A percentile compares a stretch with the other conserved stretches of the same genome.
Evolutionary conservation across 2,888 invertebrate species (phyloP).

Genomic region (Unio pictorum): DNA sequence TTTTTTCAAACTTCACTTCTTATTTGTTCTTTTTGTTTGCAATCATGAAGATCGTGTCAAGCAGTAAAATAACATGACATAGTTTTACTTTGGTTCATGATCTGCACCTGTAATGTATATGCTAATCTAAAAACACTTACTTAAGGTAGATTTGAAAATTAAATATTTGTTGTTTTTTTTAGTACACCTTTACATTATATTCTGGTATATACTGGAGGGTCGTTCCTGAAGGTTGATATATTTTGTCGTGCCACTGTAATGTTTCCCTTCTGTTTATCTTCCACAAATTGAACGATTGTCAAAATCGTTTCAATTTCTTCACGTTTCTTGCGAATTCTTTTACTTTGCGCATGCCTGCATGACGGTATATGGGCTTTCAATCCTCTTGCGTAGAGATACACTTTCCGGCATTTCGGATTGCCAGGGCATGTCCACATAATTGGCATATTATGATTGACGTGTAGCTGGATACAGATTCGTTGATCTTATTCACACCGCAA

Average conservation of each 20-base stretch:
- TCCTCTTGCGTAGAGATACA: constrained; percentile 39
- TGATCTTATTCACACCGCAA: not conserved
- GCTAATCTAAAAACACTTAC: too few relatives aligned
- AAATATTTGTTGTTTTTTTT: too few relatives aligned
- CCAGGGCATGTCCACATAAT: constrained; percentile 85
- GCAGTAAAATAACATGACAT: too few relatives aligned
- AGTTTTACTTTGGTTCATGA: too few relatives aligned
- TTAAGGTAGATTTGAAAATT: too few relatives aligned
- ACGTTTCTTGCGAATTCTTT: constrained; percentile 24
- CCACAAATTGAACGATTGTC: constrained; percentile 38
- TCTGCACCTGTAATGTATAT: too few relatives aligned
- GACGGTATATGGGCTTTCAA: constrained; percentile 41
- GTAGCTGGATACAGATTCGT: not conserved
- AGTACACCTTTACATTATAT: constrained; percentile 3
- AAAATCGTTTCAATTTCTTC: constrained; percentile 41
- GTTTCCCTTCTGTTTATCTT: constrained; percentile 44
- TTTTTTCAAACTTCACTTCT: too few relatives aligned
- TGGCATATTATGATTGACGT: constrained; percentile 74
- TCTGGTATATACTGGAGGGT: constrained; percentile 13
- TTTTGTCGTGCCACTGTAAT: constrained; percentile 31
- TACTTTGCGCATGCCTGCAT: constrained; percentile 42
- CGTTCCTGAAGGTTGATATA: constrained; percentile 21
- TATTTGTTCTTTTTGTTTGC: too few relatives aligned
- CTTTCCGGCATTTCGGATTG: constrained; percentile 76
- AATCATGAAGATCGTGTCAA: too few relatives aligned